phyloP scores from a whole-genome alignment of 2,113 vertebrate species.

The Danio rerio region GRCz12tu NC_133183.1:17808501-17809000 shows the following conservation, averaged over 20 bases:
- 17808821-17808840: constrained; percentile 4
- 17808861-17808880: constrained; percentile 18
- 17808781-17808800: constrained; percentile 46
- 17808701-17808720: constrained; percentile 30
- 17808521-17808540: constrained; percentile 64
- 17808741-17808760: neutral
- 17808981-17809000: neutral
- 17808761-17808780: constrained; percentile 14
- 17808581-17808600: constrained; percentile 67
- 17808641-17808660: constrained; percentile 67
- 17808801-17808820: constrained; percentile 27
- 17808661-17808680: constrained; percentile 57
- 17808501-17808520: constrained; percentile 73
- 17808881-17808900: neutral
- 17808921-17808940: constrained; percentile 5
- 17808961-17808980: constrained; percentile 48
- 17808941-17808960: constrained; percentile 45
- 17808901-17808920: neutral
- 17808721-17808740: constrained; percentile 36
- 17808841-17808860: neutral
- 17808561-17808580: constrained; percentile 77
- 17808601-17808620: constrained; percentile 72
- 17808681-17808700: constrained; percentile 30
- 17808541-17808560: constrained; percentile 63
- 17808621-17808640: constrained; percentile 72